Base-by-base conservation (phyloP, 23 tunicate species). In the Diplosoma virens region DNA sequence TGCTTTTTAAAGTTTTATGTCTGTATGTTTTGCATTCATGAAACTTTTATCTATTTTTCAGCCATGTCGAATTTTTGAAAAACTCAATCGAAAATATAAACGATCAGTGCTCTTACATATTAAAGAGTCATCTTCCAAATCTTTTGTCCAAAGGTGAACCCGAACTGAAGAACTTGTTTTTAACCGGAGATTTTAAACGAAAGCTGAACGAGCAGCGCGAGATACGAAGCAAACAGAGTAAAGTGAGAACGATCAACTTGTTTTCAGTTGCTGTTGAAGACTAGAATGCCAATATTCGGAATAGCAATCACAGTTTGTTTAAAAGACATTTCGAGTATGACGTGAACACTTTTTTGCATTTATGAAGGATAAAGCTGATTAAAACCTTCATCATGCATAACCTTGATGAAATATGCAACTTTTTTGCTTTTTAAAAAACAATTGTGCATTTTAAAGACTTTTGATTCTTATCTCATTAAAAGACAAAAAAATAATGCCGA, bases 151-250 rank as follows among this genome's bases (percentile, higher is more conserved):
- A 36, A 34, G 74, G 74, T 3, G 50, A 6, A 5, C 74, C 74
- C 3, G 25, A 2, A 17, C 25, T 35, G 7, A 67, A 36, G 23
- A 67, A 67, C 27, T 26, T 35, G 20, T 26, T 67, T 6, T 21
- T 67, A 14, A 67, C 74, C 23, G 74, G 74, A 37, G 74, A 67
- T 67, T 67, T 67, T 29, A 67, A n/a, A 35, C 25, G 27, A 35
- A 67, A 67, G 24, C 52, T 67, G 21, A 35, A 3, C 7, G 52
- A 35, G 21, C 74, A 67, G 36, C 50, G 52, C 17, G 7, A 34
- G 18, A 36, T 67, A 6, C 35, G 52, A 67, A 35, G 21, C 3
- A 67, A 67, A 67, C 74, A 67, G 24, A 34, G 17, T 34, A 7
- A 3, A 26, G 74, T 67, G 27, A 67, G 70, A 56, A 56, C 6